phyloP scores from a whole-genome alignment of 1,140 invertebrate species.

The Dryas iulia region DNA sequence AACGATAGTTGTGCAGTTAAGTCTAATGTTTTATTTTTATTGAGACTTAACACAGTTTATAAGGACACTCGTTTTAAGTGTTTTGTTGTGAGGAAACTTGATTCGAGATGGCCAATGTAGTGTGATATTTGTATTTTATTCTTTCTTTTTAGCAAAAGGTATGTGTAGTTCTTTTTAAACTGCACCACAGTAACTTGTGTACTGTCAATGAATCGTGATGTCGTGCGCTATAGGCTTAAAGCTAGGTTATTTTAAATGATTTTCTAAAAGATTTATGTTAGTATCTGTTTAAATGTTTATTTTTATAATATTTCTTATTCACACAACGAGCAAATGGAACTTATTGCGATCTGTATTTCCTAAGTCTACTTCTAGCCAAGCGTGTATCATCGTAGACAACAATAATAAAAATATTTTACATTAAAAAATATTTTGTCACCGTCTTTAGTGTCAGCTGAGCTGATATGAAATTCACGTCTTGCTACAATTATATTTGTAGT shows the following conservation, averaged over 20 bases:
- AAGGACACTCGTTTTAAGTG: neutral
- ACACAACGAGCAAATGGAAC: too few species aligned
- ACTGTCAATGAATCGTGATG: neutral
- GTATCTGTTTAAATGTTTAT: too few species aligned
- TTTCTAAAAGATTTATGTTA: neutral
- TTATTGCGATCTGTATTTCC: too few species aligned
- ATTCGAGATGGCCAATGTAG: neutral
- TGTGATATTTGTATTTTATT: neutral
- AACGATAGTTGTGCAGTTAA: neutral
- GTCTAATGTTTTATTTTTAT: slow-evolving; percentile 2
- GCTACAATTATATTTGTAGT: too few species aligned
- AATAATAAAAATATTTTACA: too few species aligned
- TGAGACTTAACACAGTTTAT: neutral
- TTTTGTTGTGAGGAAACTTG: slow-evolving; percentile 2
- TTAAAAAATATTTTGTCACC: too few species aligned
- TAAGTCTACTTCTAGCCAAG: too few species aligned
- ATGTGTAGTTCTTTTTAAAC: too few species aligned
- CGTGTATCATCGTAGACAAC: too few species aligned
- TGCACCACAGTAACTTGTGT: neutral
- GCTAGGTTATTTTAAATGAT: neutral
- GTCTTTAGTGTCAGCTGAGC: too few species aligned
- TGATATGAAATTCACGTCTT: too few species aligned
- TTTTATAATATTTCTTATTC: too few species aligned
- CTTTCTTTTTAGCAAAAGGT: neutral
- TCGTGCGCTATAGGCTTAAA: neutral